Percentiles rank a stretch among this genome's conserved stretches.
Evolutionary conservation across 37 sponge, comb jelly and placozoan species (phyloP).

Genomic region (Aphrocallistes beatrix): DNA sequence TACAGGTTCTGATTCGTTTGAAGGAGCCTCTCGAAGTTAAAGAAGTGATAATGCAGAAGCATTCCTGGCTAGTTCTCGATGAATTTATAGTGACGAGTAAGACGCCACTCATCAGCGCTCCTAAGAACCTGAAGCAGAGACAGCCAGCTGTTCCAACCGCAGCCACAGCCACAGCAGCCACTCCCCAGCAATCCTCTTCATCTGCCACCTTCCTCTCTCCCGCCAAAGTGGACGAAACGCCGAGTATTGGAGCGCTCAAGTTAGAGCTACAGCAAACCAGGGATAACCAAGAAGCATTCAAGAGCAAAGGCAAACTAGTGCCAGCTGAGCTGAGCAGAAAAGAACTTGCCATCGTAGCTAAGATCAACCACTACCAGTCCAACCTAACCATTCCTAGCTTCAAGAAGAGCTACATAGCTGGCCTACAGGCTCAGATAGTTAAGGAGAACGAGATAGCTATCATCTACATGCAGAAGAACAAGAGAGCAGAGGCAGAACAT

Average conservation of each 20-base stretch:
- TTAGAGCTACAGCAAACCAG: not conserved
- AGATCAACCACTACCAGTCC: not conserved
- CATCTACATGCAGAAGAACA: not conserved
- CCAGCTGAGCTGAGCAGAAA: not conserved
- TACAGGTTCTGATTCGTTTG: not conserved
- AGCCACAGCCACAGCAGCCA: not conserved
- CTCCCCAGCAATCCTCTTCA: not conserved
- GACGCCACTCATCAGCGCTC: not conserved
- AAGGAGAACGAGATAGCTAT: slow-evolving; percentile 1
- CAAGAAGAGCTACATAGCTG: slow-evolving; percentile 17
- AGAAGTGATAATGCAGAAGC: not conserved
- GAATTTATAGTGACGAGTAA: not conserved
- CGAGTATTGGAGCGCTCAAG: not conserved
- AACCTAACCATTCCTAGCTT: not conserved
- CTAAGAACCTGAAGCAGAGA: not conserved
- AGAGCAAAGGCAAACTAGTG: not conserved
- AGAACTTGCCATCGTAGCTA: not conserved
- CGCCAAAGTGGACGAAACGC: slow-evolving; percentile 7
- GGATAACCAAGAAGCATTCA: not conserved
- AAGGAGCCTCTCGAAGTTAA: not conserved
- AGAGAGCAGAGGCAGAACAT: not conserved
- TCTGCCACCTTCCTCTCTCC: not conserved
- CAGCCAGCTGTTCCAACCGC: not conserved
- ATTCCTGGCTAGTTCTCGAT: not conserved
- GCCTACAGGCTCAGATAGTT: slow-evolving; percentile 3